Evolutionary conservation across 2,888 invertebrate species (phyloP), one percentile per base, ranked within the genome.

Genomic region (Ochlodes sylvanus): DNA sequence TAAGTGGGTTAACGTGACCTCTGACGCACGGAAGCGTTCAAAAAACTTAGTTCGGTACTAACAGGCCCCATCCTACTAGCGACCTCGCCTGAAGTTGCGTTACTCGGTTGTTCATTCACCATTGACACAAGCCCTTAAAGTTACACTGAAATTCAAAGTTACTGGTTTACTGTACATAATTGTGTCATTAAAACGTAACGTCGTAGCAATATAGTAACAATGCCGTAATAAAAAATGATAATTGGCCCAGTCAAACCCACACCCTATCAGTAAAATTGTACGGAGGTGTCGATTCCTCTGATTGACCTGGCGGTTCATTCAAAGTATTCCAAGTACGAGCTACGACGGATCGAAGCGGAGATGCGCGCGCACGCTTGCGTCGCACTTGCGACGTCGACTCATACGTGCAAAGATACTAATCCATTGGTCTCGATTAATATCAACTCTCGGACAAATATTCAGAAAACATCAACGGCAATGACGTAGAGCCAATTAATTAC

Each of bases 241-340:
- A 47, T n/a, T n/a, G 10, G 2, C 44, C 17, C 32, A 38, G n/a
- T 50, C 34, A 14, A 19, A n/a, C 17, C 14, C 17, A 63, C 38
- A 50, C 47, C 57, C 47, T 19, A 57, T 41, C 19, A 21, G 56
- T 57, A 57, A 44, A 1, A 60, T 47, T 62, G 34, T 21, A 72
- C 78, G 80, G 79, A 81, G 80, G 79, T 79, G 81, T 78, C 79
- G 75, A 71, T 76, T 76, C 79, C 77, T 17, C 32, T 80, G 80
- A 83, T 84, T 85, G 84, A 82, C 84, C 83, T 78, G 81, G 81
- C 79, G 80, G 83, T 89, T 90, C 90, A 90, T 91, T 90, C 86
- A 91, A 82, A 85, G 80, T 77, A 90, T 91, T 90, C 85, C 90
- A 82, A 85, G 79, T 77, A 77, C 77, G 75, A 79, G 75, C 74